Base-by-base conservation (phyloP, 2,797 vertebrate species). In the Argyrosomus regius region DNA sequence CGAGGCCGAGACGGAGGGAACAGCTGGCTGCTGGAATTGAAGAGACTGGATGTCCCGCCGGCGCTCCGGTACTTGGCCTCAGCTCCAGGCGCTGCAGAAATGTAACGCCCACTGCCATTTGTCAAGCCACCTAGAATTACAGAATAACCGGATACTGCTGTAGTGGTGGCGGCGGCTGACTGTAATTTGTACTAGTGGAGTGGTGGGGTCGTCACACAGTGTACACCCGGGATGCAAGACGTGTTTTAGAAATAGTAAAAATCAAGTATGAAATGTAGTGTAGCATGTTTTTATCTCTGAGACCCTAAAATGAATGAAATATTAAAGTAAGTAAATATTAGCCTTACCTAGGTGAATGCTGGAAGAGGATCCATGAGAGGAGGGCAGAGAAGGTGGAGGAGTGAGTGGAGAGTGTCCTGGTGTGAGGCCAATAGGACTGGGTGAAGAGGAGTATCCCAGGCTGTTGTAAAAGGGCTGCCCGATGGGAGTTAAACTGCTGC, bases 391-490 rank as follows among this genome's bases (percentile, higher is more conserved):
- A 85, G 98, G 98, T 89, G 98, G 98, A 91, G 98, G 98, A 92
- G 98, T 98, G 91, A 98, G 97, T 85, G 98, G 97, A 92, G 98
- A 99, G 96, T 99, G 98, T 92, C 97, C 97, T 71, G 98, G 97
- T 82, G 97, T 99, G 93, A 99, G 97, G 93, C 98, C 97, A 91
- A 99, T 97, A 92, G 98, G 98, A 94, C 98, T 99, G 93, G 98
- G 98, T 91, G 98, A 99, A 91, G 98, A 98, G 89, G 98, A 98
- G 96, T 99, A 98, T 93, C 98, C 97, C 94, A 99, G 96, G 96
- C 98, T 98, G 96, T 97, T 98, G 96, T 98, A 99, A 95, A 98
- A 99, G 73, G 97, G 97, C 92, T 99, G 98, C 82, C 98, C 98
- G 89, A 99, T 97, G 92, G 98, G 97, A 90, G 98, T 98, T 94